These are phyloP conservation scores for Craseonycteris thonglongyai DNA, from an alignment of 2,113 vertebrate genomes.

Conservation along the genomic window DNA sequence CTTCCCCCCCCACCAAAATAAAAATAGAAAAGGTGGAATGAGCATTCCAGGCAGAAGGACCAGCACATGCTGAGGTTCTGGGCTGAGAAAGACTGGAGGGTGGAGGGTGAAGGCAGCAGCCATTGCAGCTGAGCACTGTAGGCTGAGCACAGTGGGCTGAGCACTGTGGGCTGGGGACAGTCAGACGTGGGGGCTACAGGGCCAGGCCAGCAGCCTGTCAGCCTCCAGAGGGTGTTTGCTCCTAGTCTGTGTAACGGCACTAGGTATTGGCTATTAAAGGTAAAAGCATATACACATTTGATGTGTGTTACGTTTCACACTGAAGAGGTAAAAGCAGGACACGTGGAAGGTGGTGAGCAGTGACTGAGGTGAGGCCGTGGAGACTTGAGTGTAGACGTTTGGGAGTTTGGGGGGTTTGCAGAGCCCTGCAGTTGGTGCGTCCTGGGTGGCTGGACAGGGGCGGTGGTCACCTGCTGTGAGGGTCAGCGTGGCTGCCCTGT, in stretches of 20 bases:
- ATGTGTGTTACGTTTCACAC: fast-evolving
- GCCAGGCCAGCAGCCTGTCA: not conserved
- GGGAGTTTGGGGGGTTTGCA: not conserved
- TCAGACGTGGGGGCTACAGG: not conserved
- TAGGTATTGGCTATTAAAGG: not conserved
- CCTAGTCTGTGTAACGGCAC: fast-evolving
- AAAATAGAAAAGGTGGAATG: not conserved
- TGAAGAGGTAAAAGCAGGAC: not conserved
- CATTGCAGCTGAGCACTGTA: no score
- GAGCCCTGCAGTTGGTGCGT: no score
- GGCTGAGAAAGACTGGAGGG: not conserved
- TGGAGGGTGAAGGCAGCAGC: not conserved
- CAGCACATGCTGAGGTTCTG: fast-evolving
- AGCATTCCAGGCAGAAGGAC: not conserved
- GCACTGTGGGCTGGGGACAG: no score
- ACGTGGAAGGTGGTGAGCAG: fast-evolving
- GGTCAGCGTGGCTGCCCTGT: no score
- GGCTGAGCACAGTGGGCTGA: no score
- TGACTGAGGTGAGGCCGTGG: not conserved
- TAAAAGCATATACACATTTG: not conserved
- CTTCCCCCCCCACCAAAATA: no score
- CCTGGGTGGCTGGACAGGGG: no score
- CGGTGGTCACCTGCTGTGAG: no score
- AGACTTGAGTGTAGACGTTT: not conserved
- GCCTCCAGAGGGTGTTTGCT: not conserved